Evolutionary conservation across 2,113 vertebrate genomes (phyloP).

Genomic region (Limanda limanda): DNA sequence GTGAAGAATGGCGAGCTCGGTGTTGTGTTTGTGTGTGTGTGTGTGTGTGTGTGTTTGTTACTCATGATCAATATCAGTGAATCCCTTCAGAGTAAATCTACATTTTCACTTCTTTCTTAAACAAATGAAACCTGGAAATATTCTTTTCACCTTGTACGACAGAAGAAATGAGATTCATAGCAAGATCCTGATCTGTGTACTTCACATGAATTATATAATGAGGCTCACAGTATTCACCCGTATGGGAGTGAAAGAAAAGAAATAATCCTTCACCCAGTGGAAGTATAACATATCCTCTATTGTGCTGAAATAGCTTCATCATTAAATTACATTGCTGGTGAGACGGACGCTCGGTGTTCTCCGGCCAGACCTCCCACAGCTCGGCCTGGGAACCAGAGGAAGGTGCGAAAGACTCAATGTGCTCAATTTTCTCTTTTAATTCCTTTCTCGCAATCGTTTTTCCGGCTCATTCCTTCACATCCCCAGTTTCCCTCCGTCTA

Average conservation of each 20-base stretch:
- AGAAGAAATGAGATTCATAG: neutral
- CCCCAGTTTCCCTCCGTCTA: neutral
- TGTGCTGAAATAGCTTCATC: neutral
- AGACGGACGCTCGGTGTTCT: neutral
- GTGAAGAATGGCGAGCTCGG: neutral
- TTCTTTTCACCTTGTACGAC: neutral
- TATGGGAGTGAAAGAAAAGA: neutral
- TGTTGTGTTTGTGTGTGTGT: neutral
- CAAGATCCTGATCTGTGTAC: neutral
- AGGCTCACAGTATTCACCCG: neutral
- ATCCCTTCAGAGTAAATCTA: neutral
- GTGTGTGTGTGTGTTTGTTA: neutral
- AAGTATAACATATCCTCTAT: neutral
- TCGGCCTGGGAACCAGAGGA: slow-evolving; percentile 14
- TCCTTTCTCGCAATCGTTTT: neutral
- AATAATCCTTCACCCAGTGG: neutral
- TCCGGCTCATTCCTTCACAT: neutral
- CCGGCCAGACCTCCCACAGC: slow-evolving; percentile 17
- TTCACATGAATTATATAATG: neutral
- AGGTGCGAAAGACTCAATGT: slow-evolving; percentile 38
- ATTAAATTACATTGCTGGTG: neutral
- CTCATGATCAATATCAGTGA: neutral
- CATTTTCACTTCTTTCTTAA: neutral
- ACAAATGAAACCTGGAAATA: neutral
- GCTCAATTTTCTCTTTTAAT: slow-evolving; percentile 13